Evolutionary conservation across 2,113 vertebrate species (phyloP).

Genomic region (Nestor notabilis): DNA sequence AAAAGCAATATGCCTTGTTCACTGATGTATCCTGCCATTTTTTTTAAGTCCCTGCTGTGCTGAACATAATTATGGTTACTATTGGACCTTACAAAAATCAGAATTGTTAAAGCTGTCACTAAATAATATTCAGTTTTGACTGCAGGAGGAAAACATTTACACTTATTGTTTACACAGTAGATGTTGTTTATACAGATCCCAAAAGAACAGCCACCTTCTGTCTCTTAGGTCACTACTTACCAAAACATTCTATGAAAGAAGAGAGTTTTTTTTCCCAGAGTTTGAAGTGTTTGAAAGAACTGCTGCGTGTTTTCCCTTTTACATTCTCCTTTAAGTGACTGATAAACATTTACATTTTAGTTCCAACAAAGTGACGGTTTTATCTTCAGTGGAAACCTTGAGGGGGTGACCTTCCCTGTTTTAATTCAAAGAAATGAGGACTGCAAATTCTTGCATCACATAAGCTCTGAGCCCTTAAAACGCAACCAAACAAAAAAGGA

Average conservation of each 20-base stretch:
- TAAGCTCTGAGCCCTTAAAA: background rate
- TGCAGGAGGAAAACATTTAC: background rate
- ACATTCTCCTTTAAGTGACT: background rate
- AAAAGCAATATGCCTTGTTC: no score
- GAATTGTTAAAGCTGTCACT: background rate
- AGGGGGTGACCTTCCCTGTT: background rate
- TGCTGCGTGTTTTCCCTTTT: background rate
- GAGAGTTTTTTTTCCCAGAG: background rate
- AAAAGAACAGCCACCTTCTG: background rate
- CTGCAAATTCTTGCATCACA: background rate
- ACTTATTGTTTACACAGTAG: background rate
- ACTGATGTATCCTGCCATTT: no score
- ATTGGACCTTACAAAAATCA: background rate
- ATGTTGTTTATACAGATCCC: background rate
- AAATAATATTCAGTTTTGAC: background rate
- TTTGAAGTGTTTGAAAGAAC: background rate
- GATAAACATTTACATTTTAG: background rate
- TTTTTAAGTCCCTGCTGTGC: background rate
- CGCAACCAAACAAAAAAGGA: background rate
- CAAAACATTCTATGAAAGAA: background rate
- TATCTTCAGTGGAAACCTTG: background rate
- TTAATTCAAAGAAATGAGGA: background rate
- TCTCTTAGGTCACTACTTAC: background rate
- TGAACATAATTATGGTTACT: background rate
- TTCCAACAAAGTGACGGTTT: background rate